phyloP scores from a whole-genome alignment of 2,797 vertebrate genomes.

The Myripristis jacobus region DNA sequence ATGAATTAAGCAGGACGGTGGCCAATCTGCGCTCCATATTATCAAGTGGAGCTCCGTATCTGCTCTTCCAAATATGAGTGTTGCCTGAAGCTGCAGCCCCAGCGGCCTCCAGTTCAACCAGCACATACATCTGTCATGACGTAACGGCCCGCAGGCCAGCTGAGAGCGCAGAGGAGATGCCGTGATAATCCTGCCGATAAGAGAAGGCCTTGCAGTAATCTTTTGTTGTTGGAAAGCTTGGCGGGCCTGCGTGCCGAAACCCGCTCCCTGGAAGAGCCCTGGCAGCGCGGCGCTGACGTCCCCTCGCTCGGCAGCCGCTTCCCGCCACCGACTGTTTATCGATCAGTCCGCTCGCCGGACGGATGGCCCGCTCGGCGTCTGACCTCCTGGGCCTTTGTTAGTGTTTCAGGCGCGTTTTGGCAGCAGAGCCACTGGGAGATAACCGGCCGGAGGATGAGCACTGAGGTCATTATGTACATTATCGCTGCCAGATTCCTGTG shows the following conservation, averaged over 20 bases:
- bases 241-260: neutral
- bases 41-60: slow-evolving; percentile 1
- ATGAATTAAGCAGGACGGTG: slow-evolving; percentile 14
- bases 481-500: slow-evolving; percentile 59
- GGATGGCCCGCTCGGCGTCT: slow-evolving; percentile 64
- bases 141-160: slow-evolving; percentile 26
- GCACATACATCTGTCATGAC: slow-evolving; percentile 49
- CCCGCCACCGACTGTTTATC: slow-evolving; percentile 56
- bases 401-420: slow-evolving; percentile 61
- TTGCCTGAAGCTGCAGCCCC: slow-evolving; percentile 12
- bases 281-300: slow-evolving; percentile 1
- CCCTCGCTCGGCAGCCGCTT: slow-evolving; percentile 28
- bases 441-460: slow-evolving; percentile 61
- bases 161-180: slow-evolving; percentile 7
- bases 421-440: slow-evolving; percentile 51
- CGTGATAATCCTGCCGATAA: slow-evolving; percentile 49
- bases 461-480: slow-evolving; percentile 79
- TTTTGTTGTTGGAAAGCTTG: slow-evolving; percentile 9
- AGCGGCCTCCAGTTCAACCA: slow-evolving; percentile 19
- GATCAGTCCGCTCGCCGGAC: slow-evolving; percentile 30
- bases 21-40: slow-evolving; percentile 1
- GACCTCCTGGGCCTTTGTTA: slow-evolving; percentile 67
- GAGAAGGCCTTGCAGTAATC: neutral
- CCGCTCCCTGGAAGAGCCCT: neutral
- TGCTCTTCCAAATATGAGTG: slow-evolving; percentile 38